These are phyloP conservation scores for Pterobdella sp. DNA, from an alignment of 2,888 invertebrate species.

Conservation along the genomic window DNA sequence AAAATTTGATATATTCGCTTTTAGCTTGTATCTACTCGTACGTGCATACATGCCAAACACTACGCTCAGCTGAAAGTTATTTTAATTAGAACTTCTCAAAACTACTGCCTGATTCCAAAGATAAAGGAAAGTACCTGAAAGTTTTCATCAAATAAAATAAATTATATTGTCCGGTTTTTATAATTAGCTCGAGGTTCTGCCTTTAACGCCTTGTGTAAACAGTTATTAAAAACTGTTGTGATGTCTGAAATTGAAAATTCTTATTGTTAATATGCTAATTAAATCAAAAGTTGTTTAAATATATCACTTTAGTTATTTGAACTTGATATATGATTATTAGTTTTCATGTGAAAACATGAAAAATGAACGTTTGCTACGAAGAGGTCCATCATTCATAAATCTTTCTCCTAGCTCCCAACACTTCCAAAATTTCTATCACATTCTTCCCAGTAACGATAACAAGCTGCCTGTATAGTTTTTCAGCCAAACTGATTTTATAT, in stretches of 20 bases:
- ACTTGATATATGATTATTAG: background rate
- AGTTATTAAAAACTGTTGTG: background rate
- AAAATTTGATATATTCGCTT: too few species aligned
- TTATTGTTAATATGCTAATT: background rate
- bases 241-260: background rate
- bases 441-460: too few species aligned
- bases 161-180: background rate
- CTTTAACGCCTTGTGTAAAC: background rate
- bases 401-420: background rate
- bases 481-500: too few species aligned
- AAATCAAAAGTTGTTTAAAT: background rate
- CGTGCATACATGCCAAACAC: too few species aligned
- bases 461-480: too few species aligned
- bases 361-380: background rate
- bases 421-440: too few species aligned
- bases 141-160: background rate
- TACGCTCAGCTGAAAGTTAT: too few species aligned
- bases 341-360: background rate
- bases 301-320: background rate
- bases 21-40: too few species aligned
- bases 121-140: background rate
- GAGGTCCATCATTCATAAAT: constrained; percentile 7
- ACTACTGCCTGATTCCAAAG: background rate
- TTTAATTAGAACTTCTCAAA: too few species aligned
- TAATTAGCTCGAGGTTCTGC: background rate